Base-by-base conservation (phyloP, 2,797 vertebrate genomes). In the Anisognathus igniventris region DNA sequence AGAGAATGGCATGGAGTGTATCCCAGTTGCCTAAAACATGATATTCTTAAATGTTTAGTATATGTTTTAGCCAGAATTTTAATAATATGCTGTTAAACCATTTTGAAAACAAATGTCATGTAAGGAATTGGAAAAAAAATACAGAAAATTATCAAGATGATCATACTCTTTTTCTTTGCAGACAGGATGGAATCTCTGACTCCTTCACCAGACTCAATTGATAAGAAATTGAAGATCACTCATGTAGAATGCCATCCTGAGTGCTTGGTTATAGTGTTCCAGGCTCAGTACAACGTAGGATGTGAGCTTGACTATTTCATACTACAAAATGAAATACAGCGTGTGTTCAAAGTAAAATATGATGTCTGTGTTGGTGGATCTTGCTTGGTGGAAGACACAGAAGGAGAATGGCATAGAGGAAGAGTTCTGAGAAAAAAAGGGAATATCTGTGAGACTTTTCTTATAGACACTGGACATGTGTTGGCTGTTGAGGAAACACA, bases 261-360 rank as follows among this genome's bases (percentile, higher is more conserved):
- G 71, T 98, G 98, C 20, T 94, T 98, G 42, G 92, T 99, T 67
- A 97, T 99, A 92, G 98, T 98, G 90, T 99, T 99, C 96, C 98
- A 99, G 96, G 99, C 98, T 81, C 98, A 98, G 40, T 96, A 97
- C 95, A 97, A 96, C 6, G 91, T 76, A 66, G 96, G 96, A 82
- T 98, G 97, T 97, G 99, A 99, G n/a, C 97, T 98, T 92, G 99
- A 99, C 96, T 99, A 99, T 92, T 98, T 98, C 82, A 98, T 99
- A 95, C 93, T 99, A 50, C 98, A 99, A 65, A 97, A 95, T 51
- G 98, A 99, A 97, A 98, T 99, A 81, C 98, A 99, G 23, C 98
- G 98, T 73, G 77, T 92, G 9, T 95, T 97, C 60, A 99, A 99
- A 98, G 97, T 86, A 10, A 96, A 96, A 89, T 94, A 72, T 50